Base-by-base conservation (phyloP, 2,113 vertebrate genomes). In the Anser cygnoides region DNA sequence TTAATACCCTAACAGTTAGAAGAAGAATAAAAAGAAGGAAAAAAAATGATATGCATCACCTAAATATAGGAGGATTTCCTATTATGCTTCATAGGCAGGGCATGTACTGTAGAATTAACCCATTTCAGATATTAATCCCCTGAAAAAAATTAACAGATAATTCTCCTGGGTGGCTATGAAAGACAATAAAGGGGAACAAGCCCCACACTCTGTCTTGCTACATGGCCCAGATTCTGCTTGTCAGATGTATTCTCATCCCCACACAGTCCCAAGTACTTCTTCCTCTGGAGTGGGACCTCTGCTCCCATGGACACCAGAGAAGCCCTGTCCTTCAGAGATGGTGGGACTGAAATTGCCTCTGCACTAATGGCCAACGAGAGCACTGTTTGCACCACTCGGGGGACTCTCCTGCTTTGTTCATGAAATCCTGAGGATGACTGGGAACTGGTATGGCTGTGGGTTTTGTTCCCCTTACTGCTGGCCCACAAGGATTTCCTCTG, bases 381-480 rank as follows among this genome's bases (percentile, higher is more conserved):
- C 4, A 2, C 17, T 1, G 23, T 65, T 89, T 58, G 23, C 10
- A 16, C 52, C 62, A 20, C 84, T n/a, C 3, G 0, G 1, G 59
- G 46, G 28, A 25, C 43, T 44, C 22, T 86, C 49, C 54, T 4
- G 6, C 73, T 82, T 63, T 37, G 61, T 50, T 80, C 21, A 22
- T 13, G 15, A 49, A 49, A 1, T 18, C 55, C 57, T 39, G 4
- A 31, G 87, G 26, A 9, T 16, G 31, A 31, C 55, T 22, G 57
- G 26, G 52, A 63, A 39, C n/a, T 43, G 73, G 25, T 49, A 59
- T 74, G 77, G 87, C 44, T 59, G 17, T 1, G 0, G 4, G 12
- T 25, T 28, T 10, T 22, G 33, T 67, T 65, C 58, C 33, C 21
- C 31, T 11, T 11, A 23, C 25, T 11, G 26, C 33, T 44, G 33